phyloP scores from a whole-genome alignment of 2,797 vertebrate species.

The Danio choprae region DNA sequence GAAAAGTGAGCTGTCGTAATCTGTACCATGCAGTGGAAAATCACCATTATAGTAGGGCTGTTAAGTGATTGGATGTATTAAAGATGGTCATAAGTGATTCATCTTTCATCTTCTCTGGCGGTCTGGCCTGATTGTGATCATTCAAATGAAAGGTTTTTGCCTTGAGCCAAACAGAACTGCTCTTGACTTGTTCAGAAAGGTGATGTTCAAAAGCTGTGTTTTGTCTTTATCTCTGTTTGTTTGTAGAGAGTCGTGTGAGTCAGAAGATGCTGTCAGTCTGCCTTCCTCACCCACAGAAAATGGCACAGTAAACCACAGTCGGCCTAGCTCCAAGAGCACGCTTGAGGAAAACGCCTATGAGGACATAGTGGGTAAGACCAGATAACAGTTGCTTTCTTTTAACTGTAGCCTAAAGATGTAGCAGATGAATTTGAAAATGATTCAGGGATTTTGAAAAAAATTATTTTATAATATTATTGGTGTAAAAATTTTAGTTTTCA shows the following conservation, averaged over 20 bases:
- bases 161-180: conserved; percentile 25
- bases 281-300: conserved; percentile 91
- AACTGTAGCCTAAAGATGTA: background rate
- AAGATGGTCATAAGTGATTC: conserved; percentile 18
- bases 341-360: conserved; percentile 98
- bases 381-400: conserved; percentile 5
- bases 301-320: conserved; percentile 86
- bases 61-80: conserved; percentile 26
- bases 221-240: conserved; percentile 14
- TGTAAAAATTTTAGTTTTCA: background rate
- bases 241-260: conserved; percentile 93
- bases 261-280: conserved; percentile 88
- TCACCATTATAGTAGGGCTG: background rate
- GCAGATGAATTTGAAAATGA: background rate
- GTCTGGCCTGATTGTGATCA: conserved; percentile 45
- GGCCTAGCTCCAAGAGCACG: conserved; percentile 93
- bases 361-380: conserved; percentile 94
- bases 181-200: conserved; percentile 18
- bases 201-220: conserved; percentile 20
- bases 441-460: conserved; percentile 10
- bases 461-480: conserved; percentile 18
- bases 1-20: no score
- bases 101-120: conserved; percentile 54
- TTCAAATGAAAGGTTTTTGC: background rate
- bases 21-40: no score